Conservation (phyloP, 1,140 invertebrate species). For the Stegodyphus dumicola region DNA sequence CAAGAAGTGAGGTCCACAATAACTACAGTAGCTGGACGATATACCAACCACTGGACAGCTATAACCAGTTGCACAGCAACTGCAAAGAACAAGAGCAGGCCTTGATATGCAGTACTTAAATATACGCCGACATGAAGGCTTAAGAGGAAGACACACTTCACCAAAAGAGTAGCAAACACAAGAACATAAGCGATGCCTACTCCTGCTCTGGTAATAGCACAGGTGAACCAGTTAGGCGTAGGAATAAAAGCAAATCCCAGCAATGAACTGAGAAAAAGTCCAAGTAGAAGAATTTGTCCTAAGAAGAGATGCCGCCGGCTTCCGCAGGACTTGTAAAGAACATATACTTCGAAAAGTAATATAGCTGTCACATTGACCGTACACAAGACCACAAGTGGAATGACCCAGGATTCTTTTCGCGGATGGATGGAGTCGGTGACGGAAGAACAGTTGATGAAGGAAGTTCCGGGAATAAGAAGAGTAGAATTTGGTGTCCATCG, state of each 20-base stretch:
- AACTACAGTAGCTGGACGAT: slow-evolving; percentile 40
- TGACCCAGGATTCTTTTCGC: slow-evolving; percentile 80
- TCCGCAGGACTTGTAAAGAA: slow-evolving; percentile 83
- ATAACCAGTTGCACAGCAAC: slow-evolving; percentile 81
- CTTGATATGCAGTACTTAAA: slow-evolving; percentile 90
- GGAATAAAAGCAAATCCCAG: slow-evolving; percentile 84
- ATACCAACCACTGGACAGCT: slow-evolving; percentile 67
- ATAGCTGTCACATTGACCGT: slow-evolving; percentile 83
- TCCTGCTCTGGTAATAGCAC: slow-evolving; percentile 84
- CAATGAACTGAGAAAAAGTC: slow-evolving; percentile 84
- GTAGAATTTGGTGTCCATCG: slow-evolving; percentile 13
- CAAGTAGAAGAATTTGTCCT: slow-evolving; percentile 89
- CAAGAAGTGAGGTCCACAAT: slow-evolving; percentile 35
- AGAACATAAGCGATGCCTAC: slow-evolving; percentile 87
- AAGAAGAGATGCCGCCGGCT: slow-evolving; percentile 88
- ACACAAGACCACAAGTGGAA: slow-evolving; percentile 83
- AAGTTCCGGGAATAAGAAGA: background rate
- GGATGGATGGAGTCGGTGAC: slow-evolving; percentile 14
- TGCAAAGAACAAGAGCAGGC: slow-evolving; percentile 88
- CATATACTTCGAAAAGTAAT: slow-evolving; percentile 86
- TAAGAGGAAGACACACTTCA: slow-evolving; percentile 93
- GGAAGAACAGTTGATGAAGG: slow-evolving; percentile 33
- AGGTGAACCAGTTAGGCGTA: slow-evolving; percentile 76
- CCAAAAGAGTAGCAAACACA: slow-evolving; percentile 90
- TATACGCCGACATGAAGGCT: slow-evolving; percentile 92